Evolutionary conservation across 92 coral and sea anemone genomes (phyloP).

Genomic region (Phymanthus crucifer): DNA sequence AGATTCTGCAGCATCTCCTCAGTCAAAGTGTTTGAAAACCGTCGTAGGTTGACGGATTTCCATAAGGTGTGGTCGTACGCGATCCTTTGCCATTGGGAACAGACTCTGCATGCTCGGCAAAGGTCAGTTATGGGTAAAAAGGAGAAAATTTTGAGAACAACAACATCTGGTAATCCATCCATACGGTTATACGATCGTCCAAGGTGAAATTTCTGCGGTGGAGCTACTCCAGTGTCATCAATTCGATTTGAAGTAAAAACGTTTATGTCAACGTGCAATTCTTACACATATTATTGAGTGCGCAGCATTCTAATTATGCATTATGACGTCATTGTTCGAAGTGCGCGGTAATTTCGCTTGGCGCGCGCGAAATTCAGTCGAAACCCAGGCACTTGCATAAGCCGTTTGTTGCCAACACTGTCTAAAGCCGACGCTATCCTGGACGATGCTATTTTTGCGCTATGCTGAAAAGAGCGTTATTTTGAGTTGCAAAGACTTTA

Average conservation of each 20-base stretch:
- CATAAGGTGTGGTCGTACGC: constrained; percentile 93
- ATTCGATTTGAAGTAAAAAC: not conserved
- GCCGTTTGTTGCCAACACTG: no score
- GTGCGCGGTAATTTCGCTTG: constrained; percentile 9
- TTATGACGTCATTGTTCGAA: constrained; percentile 20
- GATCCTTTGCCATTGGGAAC: constrained; percentile 89
- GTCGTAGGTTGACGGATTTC: constrained; percentile 86
- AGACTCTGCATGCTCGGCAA: constrained; percentile 86
- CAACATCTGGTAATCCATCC: constrained; percentile 91
- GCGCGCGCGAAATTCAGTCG: not conserved
- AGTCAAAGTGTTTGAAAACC: constrained; percentile 73
- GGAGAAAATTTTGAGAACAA: constrained; percentile 87
- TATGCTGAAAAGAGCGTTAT: no score
- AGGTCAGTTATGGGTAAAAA: constrained; percentile 77
- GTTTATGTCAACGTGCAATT: not conserved
- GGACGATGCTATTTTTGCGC: no score
- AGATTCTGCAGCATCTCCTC: constrained; percentile 87
- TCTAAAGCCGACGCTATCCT: no score
- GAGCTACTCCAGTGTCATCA: not conserved
- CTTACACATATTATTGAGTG: constrained; percentile 2
- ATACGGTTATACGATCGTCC: constrained; percentile 24
- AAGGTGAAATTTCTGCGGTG: not conserved
- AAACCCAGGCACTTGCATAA: not conserved
- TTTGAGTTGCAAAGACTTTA: no score
- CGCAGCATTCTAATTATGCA: constrained; percentile 14